phyloP scores from a whole-genome alignment of 2,113 vertebrate genomes.

The Lucifuga dentata region DNA sequence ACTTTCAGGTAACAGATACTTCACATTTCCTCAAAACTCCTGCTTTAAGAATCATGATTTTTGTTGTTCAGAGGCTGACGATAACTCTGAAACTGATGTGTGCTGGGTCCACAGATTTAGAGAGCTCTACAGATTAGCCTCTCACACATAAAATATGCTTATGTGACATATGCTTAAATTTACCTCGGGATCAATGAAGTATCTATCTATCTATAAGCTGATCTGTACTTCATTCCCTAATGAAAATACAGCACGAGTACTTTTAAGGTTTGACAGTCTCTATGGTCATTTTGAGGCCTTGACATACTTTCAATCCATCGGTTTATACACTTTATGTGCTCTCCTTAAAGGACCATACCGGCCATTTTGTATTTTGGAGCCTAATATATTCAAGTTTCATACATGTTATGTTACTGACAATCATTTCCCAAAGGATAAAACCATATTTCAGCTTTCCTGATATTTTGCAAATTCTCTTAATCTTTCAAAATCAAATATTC shows the following conservation, averaged over 20 bases:
- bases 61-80: neutral
- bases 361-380: no score
- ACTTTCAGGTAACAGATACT: no score
- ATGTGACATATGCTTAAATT: constrained; percentile 19
- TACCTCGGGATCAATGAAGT: no score
- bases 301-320: constrained; percentile 25
- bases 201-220: neutral
- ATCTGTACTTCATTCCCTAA: no score
- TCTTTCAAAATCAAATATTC: no score
- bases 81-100: constrained; percentile 16
- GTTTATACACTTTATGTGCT: constrained; percentile 28
- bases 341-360: neutral
- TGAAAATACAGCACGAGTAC: neutral
- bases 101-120: constrained; percentile 8
- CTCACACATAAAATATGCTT: constrained; percentile 16
- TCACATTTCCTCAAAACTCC: neutral
- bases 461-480: no score
- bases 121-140: constrained; percentile 26
- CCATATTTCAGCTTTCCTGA: no score
- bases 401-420: no score
- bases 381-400: no score
- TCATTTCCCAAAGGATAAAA: no score
- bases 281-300: neutral
- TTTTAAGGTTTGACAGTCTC: neutral
- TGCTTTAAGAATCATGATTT: constrained; percentile 5